Percentiles rank a stretch among this genome's conserved stretches.
These are phyloP conservation scores for Ficedula albicollis DNA, from an alignment of 2,797 vertebrate species.

Conservation along the genomic window DNA sequence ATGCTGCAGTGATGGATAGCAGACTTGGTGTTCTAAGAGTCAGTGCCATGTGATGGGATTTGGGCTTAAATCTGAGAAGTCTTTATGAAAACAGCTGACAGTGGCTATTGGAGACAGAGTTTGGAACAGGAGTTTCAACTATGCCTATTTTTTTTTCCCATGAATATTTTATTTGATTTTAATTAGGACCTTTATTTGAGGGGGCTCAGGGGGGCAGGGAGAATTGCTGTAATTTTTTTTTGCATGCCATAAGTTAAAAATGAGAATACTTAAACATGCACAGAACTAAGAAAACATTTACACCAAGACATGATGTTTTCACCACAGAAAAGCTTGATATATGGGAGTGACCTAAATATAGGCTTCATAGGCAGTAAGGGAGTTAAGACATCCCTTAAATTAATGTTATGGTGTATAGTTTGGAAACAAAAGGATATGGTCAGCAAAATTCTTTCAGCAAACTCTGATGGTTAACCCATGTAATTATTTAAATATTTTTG, in stretches of 20 bases:
- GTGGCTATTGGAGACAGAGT: neutral
- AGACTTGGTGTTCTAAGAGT: neutral
- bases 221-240: accelerated
- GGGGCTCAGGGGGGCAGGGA: accelerated
- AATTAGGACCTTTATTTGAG: neutral
- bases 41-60: neutral
- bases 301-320: neutral
- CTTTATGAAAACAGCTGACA: neutral
- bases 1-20: neutral
- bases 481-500: neutral
- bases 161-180: neutral
- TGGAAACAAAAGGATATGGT: neutral
- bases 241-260: neutral
- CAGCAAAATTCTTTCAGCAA: neutral
- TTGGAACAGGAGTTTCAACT: neutral
- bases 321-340: neutral
- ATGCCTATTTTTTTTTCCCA: neutral
- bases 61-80: neutral
- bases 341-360: neutral
- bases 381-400: neutral
- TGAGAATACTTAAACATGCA: neutral
- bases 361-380: neutral
- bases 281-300: neutral
- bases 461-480: neutral
- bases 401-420: neutral